A percentile compares a stretch with the other conserved stretches of the same genome.
These are phyloP conservation scores for Sclerodermus sp. DNA, from an alignment of 2,888 invertebrate genomes.

Conservation along the genomic window DNA sequence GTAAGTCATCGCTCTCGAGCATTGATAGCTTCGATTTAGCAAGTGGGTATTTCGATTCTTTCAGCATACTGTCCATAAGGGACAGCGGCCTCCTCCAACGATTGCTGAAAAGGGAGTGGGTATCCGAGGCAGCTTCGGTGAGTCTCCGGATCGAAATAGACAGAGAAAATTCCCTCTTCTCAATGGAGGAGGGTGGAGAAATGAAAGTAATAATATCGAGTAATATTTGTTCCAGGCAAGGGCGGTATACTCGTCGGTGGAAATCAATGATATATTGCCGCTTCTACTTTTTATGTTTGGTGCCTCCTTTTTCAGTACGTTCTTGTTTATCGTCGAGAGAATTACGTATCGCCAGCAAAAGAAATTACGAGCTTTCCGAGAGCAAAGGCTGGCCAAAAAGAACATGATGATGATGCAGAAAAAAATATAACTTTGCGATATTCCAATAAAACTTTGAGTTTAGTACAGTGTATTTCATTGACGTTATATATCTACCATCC, in stretches of 20 bases:
- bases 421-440: background rate
- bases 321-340: constrained; percentile 29
- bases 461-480: too few species aligned
- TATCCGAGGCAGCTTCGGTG: too few species aligned
- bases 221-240: constrained; percentile 20
- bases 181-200: too few species aligned
- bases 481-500: too few species aligned
- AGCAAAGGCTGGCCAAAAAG: background rate
- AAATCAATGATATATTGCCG: constrained; percentile 43
- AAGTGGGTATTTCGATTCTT: too few species aligned
- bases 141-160: too few species aligned
- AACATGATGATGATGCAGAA: background rate
- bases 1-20: constrained; percentile 29
- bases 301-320: constrained; percentile 27
- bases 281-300: constrained; percentile 34
- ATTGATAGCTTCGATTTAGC: too few species aligned
- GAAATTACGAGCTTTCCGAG: background rate
- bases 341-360: constrained; percentile 3
- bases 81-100: constrained; percentile 52
- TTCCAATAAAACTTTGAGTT: constrained; percentile 1
- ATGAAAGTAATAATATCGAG: too few species aligned
- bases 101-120: constrained; percentile 31
- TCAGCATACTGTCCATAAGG: constrained; percentile 45
- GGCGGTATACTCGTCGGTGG: constrained; percentile 38
- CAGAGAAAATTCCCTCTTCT: too few species aligned